Evolutionary conservation across 2,888 invertebrate species (phyloP), one percentile per base, ranked within the genome.

Genomic region (Mayetiola destructor): DNA sequence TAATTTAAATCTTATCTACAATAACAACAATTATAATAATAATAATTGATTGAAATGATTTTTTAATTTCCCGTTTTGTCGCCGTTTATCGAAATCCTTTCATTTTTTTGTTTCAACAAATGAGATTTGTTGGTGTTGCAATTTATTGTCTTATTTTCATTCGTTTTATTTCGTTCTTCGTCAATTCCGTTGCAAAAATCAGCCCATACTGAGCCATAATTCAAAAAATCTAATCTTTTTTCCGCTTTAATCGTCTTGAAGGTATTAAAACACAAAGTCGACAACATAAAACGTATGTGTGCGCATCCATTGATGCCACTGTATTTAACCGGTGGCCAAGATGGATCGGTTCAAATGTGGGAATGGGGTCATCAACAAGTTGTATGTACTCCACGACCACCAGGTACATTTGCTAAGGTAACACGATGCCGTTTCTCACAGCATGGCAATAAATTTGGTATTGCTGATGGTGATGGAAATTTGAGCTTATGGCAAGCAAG

Each of bases 371-470:
- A 95, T 73, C 81, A 84, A 55, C 87, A 88, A 60, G 87, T 90
- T 39, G 88, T 95, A 14, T 88, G 92, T 66, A 84, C 85, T 21
- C 93, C 94, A 1, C 79, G 95, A 37, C 85, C 90, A n/a, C 82
- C 93, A 0, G 95, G 95, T 32, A 93, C 95, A 5, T 94, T 89
- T 72, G 92, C 91, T 32, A 91, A 91, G 75, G 96, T 97, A 59
- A 94, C 94, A 2, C 81, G 93, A 61, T 91, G 95, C n/a, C 80
- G 90, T 59, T 96, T 96, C 76, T 92, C 91, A 53, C 88, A 91
- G 67, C 94, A 96, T 72, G 96, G 96, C 59, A 96, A 95, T 75
- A 97, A 97, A 75, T 96, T 99, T 73, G 97, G 97, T 32, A 95
- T 96, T 1, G 91, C 91, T 21, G 99, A 99, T 75, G 90, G 92